A percentile compares a stretch with the other conserved stretches of the same genome.
Conservation (phyloP, 30 jellyfish, hydroid and myxozoan species). For the Catostylus mosaicus region DNA sequence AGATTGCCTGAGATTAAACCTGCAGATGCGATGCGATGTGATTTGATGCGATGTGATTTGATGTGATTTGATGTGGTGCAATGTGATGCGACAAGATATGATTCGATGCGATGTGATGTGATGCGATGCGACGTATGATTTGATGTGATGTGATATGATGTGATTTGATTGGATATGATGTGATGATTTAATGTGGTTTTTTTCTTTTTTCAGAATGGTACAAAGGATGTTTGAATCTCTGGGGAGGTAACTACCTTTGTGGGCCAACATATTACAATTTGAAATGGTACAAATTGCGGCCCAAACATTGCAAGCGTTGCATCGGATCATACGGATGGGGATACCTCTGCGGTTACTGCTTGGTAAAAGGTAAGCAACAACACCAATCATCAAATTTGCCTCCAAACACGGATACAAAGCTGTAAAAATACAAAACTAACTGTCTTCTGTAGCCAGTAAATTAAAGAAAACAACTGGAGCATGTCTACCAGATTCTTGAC, state of each 20-base stretch:
- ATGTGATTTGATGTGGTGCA: neutral
- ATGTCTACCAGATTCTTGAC: too few relatives aligned
- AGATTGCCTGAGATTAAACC: too few relatives aligned
- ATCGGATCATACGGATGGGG: constrained; percentile 26
- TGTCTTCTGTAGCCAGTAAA: too few relatives aligned
- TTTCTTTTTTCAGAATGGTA: neutral
- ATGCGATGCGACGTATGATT: neutral
- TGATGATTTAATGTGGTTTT: neutral
- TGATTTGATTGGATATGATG: too few relatives aligned
- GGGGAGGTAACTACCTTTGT: constrained; percentile 48
- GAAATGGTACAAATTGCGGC: constrained; percentile 7
- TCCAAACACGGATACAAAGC: too few relatives aligned
- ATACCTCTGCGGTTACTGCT: constrained; percentile 43
- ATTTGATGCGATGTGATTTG: too few relatives aligned
- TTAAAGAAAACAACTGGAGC: too few relatives aligned
- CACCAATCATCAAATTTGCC: too few relatives aligned
- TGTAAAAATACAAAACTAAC: too few relatives aligned
- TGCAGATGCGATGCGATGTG: too few relatives aligned
- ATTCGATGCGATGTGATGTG: too few relatives aligned
- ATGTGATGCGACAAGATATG: neutral
- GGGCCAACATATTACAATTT: constrained; percentile 21
- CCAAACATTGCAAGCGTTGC: constrained; percentile 22
- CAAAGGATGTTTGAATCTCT: constrained; percentile 29
- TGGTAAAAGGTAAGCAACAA: neutral
- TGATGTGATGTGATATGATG: neutral